These are phyloP conservation scores for Brachionus asplanchnoidis DNA, from an alignment of 1,140 invertebrate species.

Conservation along the genomic window DNA sequence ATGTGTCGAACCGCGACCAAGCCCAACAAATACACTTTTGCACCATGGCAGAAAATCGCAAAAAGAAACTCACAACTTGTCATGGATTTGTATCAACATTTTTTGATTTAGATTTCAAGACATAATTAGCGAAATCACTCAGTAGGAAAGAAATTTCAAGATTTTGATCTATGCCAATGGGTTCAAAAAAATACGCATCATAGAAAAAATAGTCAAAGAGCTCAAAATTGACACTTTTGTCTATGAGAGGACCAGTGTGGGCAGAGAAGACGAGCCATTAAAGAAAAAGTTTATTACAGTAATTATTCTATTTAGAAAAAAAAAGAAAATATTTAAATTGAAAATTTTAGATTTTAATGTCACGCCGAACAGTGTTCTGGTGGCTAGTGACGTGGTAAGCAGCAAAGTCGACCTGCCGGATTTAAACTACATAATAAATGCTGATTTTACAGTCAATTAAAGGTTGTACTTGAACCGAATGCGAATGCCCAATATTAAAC, in stretches of 20 bases:
- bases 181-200: slow-evolving; percentile 33
- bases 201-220: slow-evolving; percentile 40
- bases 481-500: slow-evolving; percentile 29
- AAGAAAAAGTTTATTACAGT: slow-evolving; percentile 41
- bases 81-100: neutral
- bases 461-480: slow-evolving; percentile 39
- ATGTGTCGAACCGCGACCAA: slow-evolving; percentile 22
- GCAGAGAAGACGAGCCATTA: slow-evolving; percentile 20
- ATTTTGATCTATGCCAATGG: slow-evolving; percentile 38
- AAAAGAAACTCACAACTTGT: neutral
- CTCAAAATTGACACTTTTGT: slow-evolving; percentile 37
- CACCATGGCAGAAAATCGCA: slow-evolving; percentile 39
- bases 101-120: neutral
- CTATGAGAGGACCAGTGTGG: slow-evolving; percentile 34
- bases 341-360: slow-evolving; percentile 38
- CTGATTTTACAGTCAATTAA: slow-evolving; percentile 32
- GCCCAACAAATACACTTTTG: slow-evolving; percentile 28
- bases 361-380: slow-evolving; percentile 29
- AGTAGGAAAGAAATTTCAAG: slow-evolving; percentile 31
- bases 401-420: slow-evolving; percentile 32
- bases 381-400: slow-evolving; percentile 38
- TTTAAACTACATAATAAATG: slow-evolving; percentile 32
- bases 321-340: neutral
- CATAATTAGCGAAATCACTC: slow-evolving; percentile 24
- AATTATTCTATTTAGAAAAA: neutral